A percentile compares a stretch with the other conserved stretches of the same genome.
Conservation (phyloP, 2,113 vertebrate species). For the Triplophysa rosa region DNA sequence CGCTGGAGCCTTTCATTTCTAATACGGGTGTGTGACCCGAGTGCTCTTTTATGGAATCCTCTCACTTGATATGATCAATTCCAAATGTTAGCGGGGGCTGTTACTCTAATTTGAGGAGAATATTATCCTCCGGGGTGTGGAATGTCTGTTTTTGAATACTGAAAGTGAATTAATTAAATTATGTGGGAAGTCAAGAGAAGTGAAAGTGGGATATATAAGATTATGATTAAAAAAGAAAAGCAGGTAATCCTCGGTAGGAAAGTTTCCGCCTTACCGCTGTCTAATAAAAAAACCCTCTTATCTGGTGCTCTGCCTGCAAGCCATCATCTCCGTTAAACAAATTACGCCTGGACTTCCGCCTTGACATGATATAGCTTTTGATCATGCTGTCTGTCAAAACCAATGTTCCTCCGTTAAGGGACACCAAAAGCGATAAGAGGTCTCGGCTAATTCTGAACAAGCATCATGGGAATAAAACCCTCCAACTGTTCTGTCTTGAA, state of each 20-base stretch:
- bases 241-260: constrained; percentile 42
- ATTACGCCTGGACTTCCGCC: constrained; percentile 13
- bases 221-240: neutral
- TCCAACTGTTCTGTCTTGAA: too few species aligned
- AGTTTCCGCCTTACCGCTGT: neutral
- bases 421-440: neutral
- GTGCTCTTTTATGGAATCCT: neutral
- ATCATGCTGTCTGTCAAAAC: constrained; percentile 32
- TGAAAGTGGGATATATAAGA: constrained; percentile 22
- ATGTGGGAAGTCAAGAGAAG: neutral
- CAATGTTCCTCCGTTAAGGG: constrained; percentile 23
- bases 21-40: constrained; percentile 17
- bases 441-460: neutral
- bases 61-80: constrained; percentile 31
- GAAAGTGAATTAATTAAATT: constrained; percentile 23
- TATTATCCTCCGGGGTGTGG: neutral
- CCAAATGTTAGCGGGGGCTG: neutral
- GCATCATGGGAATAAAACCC: neutral
- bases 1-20: constrained; percentile 22
- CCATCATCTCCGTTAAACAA: constrained; percentile 49
- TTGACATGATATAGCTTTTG: constrained; percentile 41
- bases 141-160: neutral
- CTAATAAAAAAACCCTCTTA: constrained; percentile 28
- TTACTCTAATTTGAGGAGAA: neutral
- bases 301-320: constrained; percentile 35